Base-by-base conservation (phyloP, 2,797 vertebrate genomes). In the Hafferia zeledoni region DNA sequence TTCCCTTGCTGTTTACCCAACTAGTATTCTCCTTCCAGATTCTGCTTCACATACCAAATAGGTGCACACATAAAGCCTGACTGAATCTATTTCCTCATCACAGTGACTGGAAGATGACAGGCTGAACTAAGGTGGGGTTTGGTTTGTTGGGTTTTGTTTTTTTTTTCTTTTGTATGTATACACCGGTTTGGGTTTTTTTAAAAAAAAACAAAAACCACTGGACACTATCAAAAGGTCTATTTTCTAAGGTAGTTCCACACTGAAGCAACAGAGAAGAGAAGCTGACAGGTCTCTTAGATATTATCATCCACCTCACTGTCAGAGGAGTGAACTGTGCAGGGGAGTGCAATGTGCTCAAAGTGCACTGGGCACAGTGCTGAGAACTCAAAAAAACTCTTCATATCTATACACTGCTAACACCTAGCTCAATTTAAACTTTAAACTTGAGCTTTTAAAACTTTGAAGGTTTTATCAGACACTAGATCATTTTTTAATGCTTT, bases 171-270 rank as follows among this genome's bases (percentile, higher is more conserved):
- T 35, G 8, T 41, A 11, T 15, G 2, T 23, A 19, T 4, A 3
- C 2, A 3, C 28, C 39, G 18, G n/a, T 35, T 20, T 24, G 1
- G 23, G 1, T 0, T 23, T 15, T 17, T 70, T 17, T 43, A 7
- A 43, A 43, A 43, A 39, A 39, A 17, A 43, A 7, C 17, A 59
- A 56, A 83, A 85, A 83, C 15, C 19, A 75, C 1, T 23, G 55
- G 55, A 43, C 10, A 41, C 59, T 37, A 44, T 14, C 46, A 20
- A 46, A 74, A 57, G 2, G 5, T 61, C 16, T 68, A 5, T 80
- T 74, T 71, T 53, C 52, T 72, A 78, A 80, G 13, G 31, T 14
- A 69, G 44, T 27, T 75, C 64, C 77, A 72, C 35, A 67, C 12
- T 17, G 22, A 82, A 76, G 50, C 28, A 63, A 63, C 39, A 71